Conservation (phyloP, 2,888 invertebrate species). For the Suillia variegata region DNA sequence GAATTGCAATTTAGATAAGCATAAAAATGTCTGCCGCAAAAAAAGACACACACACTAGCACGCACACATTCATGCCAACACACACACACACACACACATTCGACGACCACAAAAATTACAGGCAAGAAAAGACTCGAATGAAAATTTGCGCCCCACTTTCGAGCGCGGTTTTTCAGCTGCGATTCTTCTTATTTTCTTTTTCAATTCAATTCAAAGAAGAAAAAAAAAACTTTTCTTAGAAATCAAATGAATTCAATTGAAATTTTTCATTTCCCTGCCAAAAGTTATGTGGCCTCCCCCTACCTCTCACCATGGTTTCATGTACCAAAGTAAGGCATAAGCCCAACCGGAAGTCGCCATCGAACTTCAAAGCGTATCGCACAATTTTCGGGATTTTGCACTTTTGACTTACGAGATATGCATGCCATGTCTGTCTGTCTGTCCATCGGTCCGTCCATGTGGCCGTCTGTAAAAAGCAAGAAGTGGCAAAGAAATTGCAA, state of each 20-base stretch:
- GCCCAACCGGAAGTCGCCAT: slow-evolving; percentile 17
- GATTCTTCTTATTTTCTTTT: background rate
- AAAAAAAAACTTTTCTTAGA: slow-evolving; percentile 30
- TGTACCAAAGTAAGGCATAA: too few relatives aligned
- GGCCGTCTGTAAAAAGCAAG: background rate
- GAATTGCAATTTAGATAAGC: slow-evolving; percentile 20
- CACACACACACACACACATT: background rate
- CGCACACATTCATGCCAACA: too few relatives aligned
- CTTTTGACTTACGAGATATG: slow-evolving; percentile 18
- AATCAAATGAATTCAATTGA: background rate
- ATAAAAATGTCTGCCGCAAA: slow-evolving; percentile 11
- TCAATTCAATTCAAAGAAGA: slow-evolving; percentile 20
- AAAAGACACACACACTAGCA: slow-evolving; percentile 4
- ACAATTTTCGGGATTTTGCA: slow-evolving; percentile 17
- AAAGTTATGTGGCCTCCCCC: slow-evolving; percentile 29
- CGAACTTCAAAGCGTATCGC: slow-evolving; percentile 10
- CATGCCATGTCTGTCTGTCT: background rate
- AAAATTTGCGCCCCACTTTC: background rate
- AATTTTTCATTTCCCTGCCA: slow-evolving; percentile 30
- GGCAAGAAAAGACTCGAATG: too few relatives aligned
- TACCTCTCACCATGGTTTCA: too few relatives aligned
- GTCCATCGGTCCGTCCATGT: background rate
- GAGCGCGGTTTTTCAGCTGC: background rate
- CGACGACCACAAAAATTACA: background rate
- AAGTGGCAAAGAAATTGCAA: background rate